phyloP scores from a whole-genome alignment of 2,113 vertebrate species.

The Drymodes brunneopygia region DNA sequence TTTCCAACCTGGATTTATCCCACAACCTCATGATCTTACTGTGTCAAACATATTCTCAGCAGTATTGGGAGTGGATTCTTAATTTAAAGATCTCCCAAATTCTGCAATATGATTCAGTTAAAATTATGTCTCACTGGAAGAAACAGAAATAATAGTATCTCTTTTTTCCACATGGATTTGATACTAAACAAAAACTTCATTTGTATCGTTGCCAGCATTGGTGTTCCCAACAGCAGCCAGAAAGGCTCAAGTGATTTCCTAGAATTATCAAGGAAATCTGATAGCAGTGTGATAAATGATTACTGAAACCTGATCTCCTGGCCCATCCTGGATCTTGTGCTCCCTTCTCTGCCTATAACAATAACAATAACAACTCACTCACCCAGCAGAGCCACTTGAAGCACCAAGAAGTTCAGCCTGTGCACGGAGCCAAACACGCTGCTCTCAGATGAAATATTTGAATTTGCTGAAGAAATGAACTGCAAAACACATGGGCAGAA shows the following conservation, averaged over 20 bases:
- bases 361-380: background rate
- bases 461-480: background rate
- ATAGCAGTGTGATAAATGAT: background rate
- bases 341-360: background rate
- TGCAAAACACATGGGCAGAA: background rate
- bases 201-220: background rate
- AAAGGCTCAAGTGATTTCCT: background rate
- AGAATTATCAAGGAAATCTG: background rate
- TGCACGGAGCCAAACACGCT: accelerated
- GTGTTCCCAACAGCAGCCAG: background rate
- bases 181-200: background rate
- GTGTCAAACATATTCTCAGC: background rate
- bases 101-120: background rate
- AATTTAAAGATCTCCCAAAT: background rate
- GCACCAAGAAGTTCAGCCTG: background rate
- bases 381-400: background rate
- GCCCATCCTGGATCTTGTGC: background rate
- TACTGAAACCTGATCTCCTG: background rate
- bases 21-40: background rate
- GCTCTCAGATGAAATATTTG: background rate
- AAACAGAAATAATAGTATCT: background rate
- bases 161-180: background rate
- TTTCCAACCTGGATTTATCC: background rate
- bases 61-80: background rate
- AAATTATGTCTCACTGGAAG: background rate